Conservation (phyloP, 1,140 invertebrate genomes). For the Zaprionus kolodkinae region DNA sequence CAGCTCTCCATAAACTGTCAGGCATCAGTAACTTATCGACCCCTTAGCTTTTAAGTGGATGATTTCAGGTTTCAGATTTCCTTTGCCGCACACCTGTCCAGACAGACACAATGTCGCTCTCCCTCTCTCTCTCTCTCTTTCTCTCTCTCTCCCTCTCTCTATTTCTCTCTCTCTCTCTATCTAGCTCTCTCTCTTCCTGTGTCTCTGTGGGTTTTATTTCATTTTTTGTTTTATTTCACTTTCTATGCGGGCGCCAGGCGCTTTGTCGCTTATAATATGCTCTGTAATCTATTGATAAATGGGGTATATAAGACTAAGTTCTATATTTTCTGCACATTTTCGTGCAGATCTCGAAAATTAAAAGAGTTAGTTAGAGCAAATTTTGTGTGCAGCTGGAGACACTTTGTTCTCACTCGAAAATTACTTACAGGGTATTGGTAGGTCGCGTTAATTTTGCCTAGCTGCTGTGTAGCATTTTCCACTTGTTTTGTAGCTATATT, state of each 20-base stretch:
- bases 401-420: background rate
- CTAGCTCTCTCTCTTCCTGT: background rate
- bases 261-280: conserved; percentile 21
- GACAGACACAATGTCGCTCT: conserved; percentile 15
- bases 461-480: background rate
- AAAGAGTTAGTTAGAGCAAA: too few species aligned
- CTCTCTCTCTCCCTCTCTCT: too few species aligned
- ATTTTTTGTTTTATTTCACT: conserved; percentile 71
- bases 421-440: background rate
- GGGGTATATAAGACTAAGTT: background rate
- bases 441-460: background rate
- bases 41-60: conserved; percentile 82
- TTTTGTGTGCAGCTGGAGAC: too few species aligned
- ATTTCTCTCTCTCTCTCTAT: too few species aligned
- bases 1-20: conserved; percentile 70
- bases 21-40: conserved; percentile 81
- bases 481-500: conserved; percentile 33
- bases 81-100: conserved; percentile 42
- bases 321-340: too few species aligned
- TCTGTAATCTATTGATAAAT: background rate
- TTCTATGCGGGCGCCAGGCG: conserved; percentile 51
- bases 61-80: conserved; percentile 76
- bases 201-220: background rate
- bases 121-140: too few species aligned
- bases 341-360: too few species aligned